Evolutionary conservation across 2,797 vertebrate species (phyloP).

Genomic region (Falco concolor): DNA sequence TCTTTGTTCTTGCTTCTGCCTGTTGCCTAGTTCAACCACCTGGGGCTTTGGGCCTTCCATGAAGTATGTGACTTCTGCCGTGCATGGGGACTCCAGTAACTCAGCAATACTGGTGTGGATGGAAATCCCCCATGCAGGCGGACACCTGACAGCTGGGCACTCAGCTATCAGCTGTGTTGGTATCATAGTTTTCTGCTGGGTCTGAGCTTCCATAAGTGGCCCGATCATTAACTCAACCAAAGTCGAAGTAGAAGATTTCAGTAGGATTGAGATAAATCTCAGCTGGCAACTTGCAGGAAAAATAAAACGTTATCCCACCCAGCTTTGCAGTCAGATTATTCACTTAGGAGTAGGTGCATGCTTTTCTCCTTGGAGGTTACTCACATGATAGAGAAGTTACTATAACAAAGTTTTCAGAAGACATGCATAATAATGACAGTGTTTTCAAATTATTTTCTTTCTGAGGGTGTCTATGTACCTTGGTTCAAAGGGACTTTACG

Average conservation of each 20-base stretch:
- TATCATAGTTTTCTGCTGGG: not conserved
- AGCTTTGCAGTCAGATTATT: not conserved
- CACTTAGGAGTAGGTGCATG: not conserved
- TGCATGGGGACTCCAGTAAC: fast-evolving
- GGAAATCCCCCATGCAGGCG: not conserved
- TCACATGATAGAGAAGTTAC: not conserved
- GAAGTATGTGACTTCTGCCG: not conserved
- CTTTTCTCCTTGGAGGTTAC: not conserved
- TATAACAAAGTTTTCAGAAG: not conserved
- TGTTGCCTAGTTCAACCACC: not conserved
- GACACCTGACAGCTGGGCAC: not conserved
- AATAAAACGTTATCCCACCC: not conserved
- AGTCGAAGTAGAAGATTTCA: not conserved
- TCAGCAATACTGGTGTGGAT: not conserved
- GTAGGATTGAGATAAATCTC: not conserved
- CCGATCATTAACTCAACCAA: not conserved
- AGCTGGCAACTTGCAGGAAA: not conserved
- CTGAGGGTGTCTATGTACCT: not conserved
- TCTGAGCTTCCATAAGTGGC: not conserved
- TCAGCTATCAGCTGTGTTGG: fast-evolving
- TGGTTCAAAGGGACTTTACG: not conserved
- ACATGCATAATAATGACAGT: not conserved
- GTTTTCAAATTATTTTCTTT: not conserved
- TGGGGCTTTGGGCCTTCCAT: not conserved
- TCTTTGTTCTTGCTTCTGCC: not conserved